Conservation (phyloP, 2,888 invertebrate genomes). For the Charanyca ferruginea region DNA sequence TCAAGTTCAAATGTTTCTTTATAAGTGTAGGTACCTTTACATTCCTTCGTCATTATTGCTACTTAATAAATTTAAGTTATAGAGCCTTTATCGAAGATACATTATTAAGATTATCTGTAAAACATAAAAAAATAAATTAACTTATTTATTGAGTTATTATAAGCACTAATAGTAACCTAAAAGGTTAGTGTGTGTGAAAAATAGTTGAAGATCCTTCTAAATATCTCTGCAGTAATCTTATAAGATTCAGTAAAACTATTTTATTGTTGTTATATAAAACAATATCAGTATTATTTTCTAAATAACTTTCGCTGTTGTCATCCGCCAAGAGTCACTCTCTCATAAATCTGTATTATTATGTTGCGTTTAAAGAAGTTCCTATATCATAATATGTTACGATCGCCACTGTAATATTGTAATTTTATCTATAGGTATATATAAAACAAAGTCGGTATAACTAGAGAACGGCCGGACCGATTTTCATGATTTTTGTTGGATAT, state of each 20-base stretch:
- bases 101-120: constrained; percentile 12
- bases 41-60: constrained; percentile 56
- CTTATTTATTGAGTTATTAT: background rate
- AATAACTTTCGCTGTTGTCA: background rate
- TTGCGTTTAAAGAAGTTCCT: constrained; percentile 50
- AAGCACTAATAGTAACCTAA: background rate
- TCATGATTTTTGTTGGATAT: too few relatives aligned
- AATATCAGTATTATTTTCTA: constrained; percentile 49
- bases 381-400: constrained; percentile 38
- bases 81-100: constrained; percentile 53
- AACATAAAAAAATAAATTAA: background rate
- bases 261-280: constrained; percentile 26
- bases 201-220: background rate
- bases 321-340: background rate
- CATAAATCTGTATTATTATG: background rate
- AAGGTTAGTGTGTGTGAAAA: background rate
- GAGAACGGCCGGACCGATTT: too few relatives aligned
- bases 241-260: constrained; percentile 7
- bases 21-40: constrained; percentile 35
- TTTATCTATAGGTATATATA: background rate
- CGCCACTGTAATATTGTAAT: constrained; percentile 42
- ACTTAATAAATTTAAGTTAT: constrained; percentile 56
- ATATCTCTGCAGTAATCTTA: background rate
- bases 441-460: too few relatives aligned
- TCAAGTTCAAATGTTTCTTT: constrained; percentile 15